Evolutionary conservation across 2,888 invertebrate species (phyloP), one percentile per base, ranked within the genome.

Genomic region (Brachylomia viminalis): DNA sequence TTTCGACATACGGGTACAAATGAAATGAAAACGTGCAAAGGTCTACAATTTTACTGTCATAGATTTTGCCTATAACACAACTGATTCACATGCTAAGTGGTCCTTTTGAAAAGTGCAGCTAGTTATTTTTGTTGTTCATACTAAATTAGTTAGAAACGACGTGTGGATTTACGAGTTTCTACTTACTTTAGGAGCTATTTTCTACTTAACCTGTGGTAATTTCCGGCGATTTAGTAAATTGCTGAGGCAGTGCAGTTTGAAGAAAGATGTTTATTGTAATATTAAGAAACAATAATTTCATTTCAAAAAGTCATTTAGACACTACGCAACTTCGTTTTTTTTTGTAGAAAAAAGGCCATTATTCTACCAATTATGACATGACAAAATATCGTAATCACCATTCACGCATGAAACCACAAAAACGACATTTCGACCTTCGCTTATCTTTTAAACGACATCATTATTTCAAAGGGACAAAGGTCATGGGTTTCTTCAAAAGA

Each of bases 371-470:
- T 77, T 86, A 86, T 76, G 68, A 68, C 71, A 80, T 54, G 66
- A 62, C 61, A 79, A 54, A 80, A 71, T 75, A 70, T 65, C 38
- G 72, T 73, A 77, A 85, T 72, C 79, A 11, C 75, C 38, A 81
- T 82, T 84, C 76, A 83, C 82, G 74, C 78, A 75, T 76, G 77
- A 77, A 72, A 54, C 72, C 71, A 87, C 80, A 84, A 77, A 77
- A 83, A 75, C 73, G 67, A 66, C 75, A 66, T 80, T 80, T 68
- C 73, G 75, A 80, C 86, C 89, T 85, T 86, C 77, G 66, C 54
- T 87, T 87, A 82, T 87, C 83, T 81, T 76, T 78, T 58, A 77
- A 81, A 83, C 76, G 72, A 69, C 83, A 64, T 85, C 83, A 79
- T 88, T 79, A 85, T 77, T 76, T 72, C 52, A n/a, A 75, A 77